Percentiles rank a stretch among this genome's conserved stretches.
Conservation (phyloP, 2,888 invertebrate genomes). For the Serripes groenlandicus region DNA sequence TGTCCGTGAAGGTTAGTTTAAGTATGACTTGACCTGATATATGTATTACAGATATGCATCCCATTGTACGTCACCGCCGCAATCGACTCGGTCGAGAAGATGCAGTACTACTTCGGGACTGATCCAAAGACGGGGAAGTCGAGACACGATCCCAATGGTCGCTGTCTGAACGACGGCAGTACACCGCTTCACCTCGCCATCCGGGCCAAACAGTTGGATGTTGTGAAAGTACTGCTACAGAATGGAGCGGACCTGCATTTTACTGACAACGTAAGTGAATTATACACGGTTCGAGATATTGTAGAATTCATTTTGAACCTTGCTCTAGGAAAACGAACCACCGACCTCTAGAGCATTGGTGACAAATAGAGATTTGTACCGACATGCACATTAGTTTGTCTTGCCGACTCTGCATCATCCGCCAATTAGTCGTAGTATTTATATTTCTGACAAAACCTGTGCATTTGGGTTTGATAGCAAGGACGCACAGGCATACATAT, state of each 20-base stretch:
- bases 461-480: too few species aligned
- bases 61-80: conserved; percentile 64
- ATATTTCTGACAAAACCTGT: too few species aligned
- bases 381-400: too few species aligned
- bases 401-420: too few species aligned
- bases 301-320: too few species aligned
- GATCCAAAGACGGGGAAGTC: conserved; percentile 59
- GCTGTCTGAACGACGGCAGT: conserved; percentile 70
- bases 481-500: too few species aligned
- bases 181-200: conserved; percentile 78
- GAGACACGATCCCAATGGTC: conserved; percentile 59
- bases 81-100: conserved; percentile 72
- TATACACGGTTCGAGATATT: too few species aligned
- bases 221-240: conserved; percentile 76
- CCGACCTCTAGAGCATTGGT: too few species aligned
- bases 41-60: conserved; percentile 21
- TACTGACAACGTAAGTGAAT: conserved; percentile 68
- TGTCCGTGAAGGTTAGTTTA: too few species aligned
- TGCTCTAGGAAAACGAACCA: too few species aligned
- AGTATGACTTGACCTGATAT: neutral
- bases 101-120: conserved; percentile 68
- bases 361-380: too few species aligned
- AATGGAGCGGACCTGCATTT: conserved; percentile 72
- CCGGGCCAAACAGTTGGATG: conserved; percentile 71
- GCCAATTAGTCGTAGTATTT: too few species aligned